Conservation (phyloP, 2,797 vertebrate species). For the Taeniopygia guttata region DNA sequence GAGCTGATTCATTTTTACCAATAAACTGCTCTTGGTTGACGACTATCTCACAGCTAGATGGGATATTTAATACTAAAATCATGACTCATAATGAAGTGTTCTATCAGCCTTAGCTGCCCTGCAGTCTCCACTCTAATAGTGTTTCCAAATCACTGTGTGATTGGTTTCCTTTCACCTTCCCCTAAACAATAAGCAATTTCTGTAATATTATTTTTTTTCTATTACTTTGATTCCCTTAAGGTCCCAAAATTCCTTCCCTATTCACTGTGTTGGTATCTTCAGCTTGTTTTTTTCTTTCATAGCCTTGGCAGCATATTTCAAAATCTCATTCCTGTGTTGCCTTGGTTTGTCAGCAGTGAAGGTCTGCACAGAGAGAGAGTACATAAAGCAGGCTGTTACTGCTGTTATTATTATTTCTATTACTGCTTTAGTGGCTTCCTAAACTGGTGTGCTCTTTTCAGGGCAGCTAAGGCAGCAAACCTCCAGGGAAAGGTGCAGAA, state of each 20-base stretch:
- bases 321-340: slow-evolving; percentile 18
- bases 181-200: slow-evolving; percentile 19
- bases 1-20: background rate
- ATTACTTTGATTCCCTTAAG: slow-evolving; percentile 35
- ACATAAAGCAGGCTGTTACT: background rate
- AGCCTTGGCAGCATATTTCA: slow-evolving; percentile 25
- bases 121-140: background rate
- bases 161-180: background rate
- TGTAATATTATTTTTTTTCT: slow-evolving; percentile 26
- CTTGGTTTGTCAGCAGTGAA: slow-evolving; percentile 6
- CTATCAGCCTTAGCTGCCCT: background rate
- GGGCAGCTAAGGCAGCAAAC: background rate
- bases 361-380: background rate
- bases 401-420: background rate
- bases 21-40: background rate
- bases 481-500: background rate
- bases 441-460: background rate
- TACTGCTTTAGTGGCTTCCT: background rate
- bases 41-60: background rate
- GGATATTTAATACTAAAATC: slow-evolving; percentile 23
- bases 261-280: background rate
- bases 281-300: background rate
- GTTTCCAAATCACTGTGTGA: background rate
- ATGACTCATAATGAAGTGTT: slow-evolving; percentile 7
- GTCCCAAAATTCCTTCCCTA: background rate